Percentiles rank a stretch among this genome's conserved stretches.
Conservation (phyloP, 2,888 invertebrate species). For the Hyposoter dolosus region DNA sequence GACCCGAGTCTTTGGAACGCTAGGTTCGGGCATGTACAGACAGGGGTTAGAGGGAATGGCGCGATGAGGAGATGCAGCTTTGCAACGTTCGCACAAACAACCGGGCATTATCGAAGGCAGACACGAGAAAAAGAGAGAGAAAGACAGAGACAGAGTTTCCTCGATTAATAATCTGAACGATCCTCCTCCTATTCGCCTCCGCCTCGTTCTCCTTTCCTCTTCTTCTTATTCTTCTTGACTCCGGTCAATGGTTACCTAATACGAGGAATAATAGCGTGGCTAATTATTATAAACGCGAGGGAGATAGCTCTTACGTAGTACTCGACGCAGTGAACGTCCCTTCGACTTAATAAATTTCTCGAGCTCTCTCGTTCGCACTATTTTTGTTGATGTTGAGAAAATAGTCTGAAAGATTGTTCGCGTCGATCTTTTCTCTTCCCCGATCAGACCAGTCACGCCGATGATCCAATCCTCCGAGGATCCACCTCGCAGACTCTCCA, state of each 20-base stretch:
- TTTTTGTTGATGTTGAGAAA: conserved; percentile 7
- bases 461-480: conserved; percentile 58
- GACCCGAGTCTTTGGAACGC: background rate
- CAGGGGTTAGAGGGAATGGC: background rate
- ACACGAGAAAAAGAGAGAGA: conserved; percentile 4
- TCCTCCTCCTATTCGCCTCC: conserved; percentile 24
- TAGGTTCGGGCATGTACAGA: background rate
- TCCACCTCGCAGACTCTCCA: conserved; percentile 28
- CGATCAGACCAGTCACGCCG: conserved; percentile 53
- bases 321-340: background rate
- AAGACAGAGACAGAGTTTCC: conserved; percentile 22
- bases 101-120: conserved; percentile 13
- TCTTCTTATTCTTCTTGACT: conserved; percentile 12
- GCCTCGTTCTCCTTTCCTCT: conserved; percentile 1
- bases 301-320: conserved; percentile 30
- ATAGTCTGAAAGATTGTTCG: background rate
- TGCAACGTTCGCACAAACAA: conserved; percentile 1
- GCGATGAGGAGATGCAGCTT: conserved; percentile 5
- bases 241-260: conserved; percentile 47
- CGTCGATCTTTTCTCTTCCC: background rate
- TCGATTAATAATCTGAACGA: conserved; percentile 38
- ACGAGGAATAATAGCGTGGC: conserved; percentile 45
- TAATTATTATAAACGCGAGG: conserved; percentile 59
- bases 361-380: background rate
- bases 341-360: background rate